Evolutionary conservation across 1,140 invertebrate genomes (phyloP), one percentile per base, ranked within the genome.

Genomic region (Zaprionus lachaisei): DNA sequence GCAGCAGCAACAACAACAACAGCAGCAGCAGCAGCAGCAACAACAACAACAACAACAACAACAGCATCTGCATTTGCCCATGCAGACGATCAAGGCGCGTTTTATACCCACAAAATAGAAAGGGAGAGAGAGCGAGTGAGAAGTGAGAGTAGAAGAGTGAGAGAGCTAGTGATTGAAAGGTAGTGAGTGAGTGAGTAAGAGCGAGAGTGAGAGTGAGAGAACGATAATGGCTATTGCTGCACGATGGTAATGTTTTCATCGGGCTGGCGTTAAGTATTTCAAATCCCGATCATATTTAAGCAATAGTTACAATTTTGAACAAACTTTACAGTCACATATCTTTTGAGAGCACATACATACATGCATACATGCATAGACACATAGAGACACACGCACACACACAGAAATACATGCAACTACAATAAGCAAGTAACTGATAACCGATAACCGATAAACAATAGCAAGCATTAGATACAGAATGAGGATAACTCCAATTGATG

Each of bases 21-120:
- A 81, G 0, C 83, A 81, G 5, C 77, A 80, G 26, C 26, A 31
- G 6, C 28, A 31, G 4, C 78, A 81, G 1, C 67, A 68, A 4
- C 64, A 67, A 15, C 70, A 75, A 15, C 67, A 68, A 4, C 64
- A 67, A 15, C 70, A 75, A 15, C 83, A 83, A 9, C 82, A 85
- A 17, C 84, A 83, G 5, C 77, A 86, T 61, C 77, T 87, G n/a
- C 83, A 83, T 67, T 47, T 87, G 72, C 74, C 84, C 14, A 87
- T 90, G 73, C 85, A 92, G 61, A 75, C 85, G 71, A 80, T 92
- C 57, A 92, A 92, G 72, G 80, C 86, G 68, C 91, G 91, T 51
- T 92, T 87, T 37, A 92, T 92, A 92, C 91, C 87, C 81, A 92
- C 86, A 66, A 92, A 92, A 83, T 92, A 92, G 72, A 57, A 64